A percentile compares a stretch with the other conserved stretches of the same genome.
Conservation (phyloP, 2,888 invertebrate genomes). For the Dysmachus trigonus region DNA sequence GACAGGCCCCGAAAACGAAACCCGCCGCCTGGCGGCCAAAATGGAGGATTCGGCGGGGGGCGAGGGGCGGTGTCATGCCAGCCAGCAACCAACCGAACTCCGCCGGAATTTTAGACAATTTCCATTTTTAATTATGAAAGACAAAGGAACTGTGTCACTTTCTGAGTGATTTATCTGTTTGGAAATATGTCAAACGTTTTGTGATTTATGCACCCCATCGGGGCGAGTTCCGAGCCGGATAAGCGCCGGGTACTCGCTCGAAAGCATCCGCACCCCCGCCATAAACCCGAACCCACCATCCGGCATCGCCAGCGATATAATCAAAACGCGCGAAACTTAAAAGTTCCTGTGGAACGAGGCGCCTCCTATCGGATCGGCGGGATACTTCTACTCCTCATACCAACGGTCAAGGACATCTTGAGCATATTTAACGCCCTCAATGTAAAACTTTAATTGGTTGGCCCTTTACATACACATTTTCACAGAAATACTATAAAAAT, state of each 20-base stretch:
- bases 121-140: slow-evolving; percentile 62
- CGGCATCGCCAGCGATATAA: background rate
- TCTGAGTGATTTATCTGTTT: slow-evolving; percentile 63
- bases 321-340: background rate
- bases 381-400: background rate
- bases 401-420: background rate
- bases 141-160: slow-evolving; percentile 62
- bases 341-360: background rate
- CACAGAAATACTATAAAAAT: background rate
- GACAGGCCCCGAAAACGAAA: slow-evolving; percentile 53
- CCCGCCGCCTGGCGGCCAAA: background rate
- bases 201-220: slow-evolving; percentile 52
- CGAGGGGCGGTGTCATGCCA: background rate
- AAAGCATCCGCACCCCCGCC: background rate
- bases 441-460: no score
- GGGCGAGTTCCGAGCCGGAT: background rate
- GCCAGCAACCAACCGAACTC: slow-evolving; percentile 14
- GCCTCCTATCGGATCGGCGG: background rate
- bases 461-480: background rate
- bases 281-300: no score
- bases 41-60: background rate
- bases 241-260: background rate
- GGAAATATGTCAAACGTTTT: slow-evolving; percentile 63
- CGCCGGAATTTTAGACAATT: slow-evolving; percentile 43
- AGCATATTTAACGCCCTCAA: background rate